Base-by-base conservation (phyloP, 2,888 invertebrate genomes). In the Deilephila porcellus region DNA sequence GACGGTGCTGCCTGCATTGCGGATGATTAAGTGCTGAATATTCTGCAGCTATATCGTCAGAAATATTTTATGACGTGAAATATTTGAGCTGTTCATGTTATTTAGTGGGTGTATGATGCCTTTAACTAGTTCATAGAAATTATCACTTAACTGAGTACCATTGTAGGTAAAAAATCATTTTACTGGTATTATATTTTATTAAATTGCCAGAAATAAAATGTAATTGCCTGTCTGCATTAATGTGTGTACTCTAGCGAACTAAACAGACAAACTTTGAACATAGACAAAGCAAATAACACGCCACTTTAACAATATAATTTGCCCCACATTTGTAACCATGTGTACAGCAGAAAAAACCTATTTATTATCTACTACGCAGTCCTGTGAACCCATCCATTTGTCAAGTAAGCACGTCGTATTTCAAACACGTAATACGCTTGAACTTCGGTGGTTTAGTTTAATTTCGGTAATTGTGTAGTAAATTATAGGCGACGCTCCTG, bases 391-490 rank as follows among this genome's bases (percentile, higher is more conserved):
- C 45, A 52, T 52, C 14, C 25, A 52, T 17, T 52, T 67, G 52
- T 52, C 52, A 17, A 25, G 25, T 20, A 67, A 67, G 45, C 14
- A 29, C 67, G 45, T 29, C 45, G 20, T 67, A 67, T 25, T 67
- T 52, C 25, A 52, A 52, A 52, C 3, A n/a, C 60, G 20, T 73
- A 11, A 62, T 67, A 60, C 37, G 25, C 60, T 11, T 45, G 60
- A 60, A 73, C 70, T 74, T 72, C 72, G 67, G 70, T 64, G 78
- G 78, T 82, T 81, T 83, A 81, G 84, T 86, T 86, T 87, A 86
- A 91, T 90, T 80, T 82, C 76, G 76, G 80, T 86, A 90, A 89
- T 87, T 88, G 85, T 79, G 73, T 76, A 74, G 76, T 79, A 82
- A 83, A 86, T 83, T 83, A 78, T 75, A 82, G 78, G 74, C 37